Evolutionary conservation across 1,140 invertebrate species (phyloP), one percentile per base, ranked within the genome.

Genomic region (Thaumatotibia leucotreta): DNA sequence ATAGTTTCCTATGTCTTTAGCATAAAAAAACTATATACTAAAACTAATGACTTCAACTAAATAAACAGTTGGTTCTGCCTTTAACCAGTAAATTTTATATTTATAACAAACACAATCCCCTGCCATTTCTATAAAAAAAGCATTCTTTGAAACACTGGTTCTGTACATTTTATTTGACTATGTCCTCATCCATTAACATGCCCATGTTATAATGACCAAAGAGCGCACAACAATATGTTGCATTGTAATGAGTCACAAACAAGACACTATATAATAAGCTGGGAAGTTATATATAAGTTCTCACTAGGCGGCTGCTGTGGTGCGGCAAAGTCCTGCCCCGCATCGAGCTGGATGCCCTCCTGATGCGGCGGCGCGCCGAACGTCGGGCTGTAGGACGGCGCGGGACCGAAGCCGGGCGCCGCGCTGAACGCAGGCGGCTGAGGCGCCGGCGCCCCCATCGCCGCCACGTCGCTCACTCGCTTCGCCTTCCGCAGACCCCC

Each of bases 391-490:
- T 75, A 91, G 5, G 65, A 69, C 2, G 83, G 72, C 4, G 68
- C 62, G 0, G 86, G 77, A 39, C 63, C 76, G 31, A 78, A 84
- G 4, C 75, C 68, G 2, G 83, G 78, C 2, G 63, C 61, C 1
- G 84, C 45, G 33, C 63, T 69, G 72, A 73, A n/a, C 67, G 68
- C 64, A 61, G 68, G 32, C 61, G 80, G 62, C 39, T 17, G 39
- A 66, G 69, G 88, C 65, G 89, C 58, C 65, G 89, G 79, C 27
- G 90, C 82, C 14, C 94, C 94, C 93, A 95, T 93, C 1, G 93
- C 92, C 63, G 92, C 92, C 8, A 94, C 91, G 89, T 95, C 93
- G 75, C 93, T 94, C 6, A 95, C 93, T 6, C 93, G 86, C 80
- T 94, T 94, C 0, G 92, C 83, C 79, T 94, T 94, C 11, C 93